phyloP scores from a whole-genome alignment of 1,140 invertebrate genomes.

The Amyelois transitella region DNA sequence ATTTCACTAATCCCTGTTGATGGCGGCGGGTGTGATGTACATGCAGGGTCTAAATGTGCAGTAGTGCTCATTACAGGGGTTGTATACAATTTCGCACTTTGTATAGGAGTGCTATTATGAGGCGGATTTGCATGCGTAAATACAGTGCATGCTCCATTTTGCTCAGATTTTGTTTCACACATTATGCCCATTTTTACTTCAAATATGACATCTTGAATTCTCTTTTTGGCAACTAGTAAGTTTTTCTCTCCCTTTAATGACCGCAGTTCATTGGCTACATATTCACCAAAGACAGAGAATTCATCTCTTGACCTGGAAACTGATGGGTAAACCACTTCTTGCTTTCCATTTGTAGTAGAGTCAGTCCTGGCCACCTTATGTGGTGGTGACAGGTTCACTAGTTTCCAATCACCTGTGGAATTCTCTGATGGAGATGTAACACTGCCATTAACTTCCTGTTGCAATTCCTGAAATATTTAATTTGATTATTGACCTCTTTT shows the following conservation, averaged over 20 bases:
- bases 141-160: constrained; percentile 36
- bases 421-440: constrained; percentile 21
- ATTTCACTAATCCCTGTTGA: constrained; percentile 59
- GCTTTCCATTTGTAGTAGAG: constrained; percentile 31
- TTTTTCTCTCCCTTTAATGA: constrained; percentile 65
- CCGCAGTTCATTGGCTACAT: constrained; percentile 59
- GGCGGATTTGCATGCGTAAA: constrained; percentile 36
- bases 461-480: constrained; percentile 37
- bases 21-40: constrained; percentile 42
- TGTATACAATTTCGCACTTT: constrained; percentile 51
- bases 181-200: constrained; percentile 69
- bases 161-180: constrained; percentile 41
- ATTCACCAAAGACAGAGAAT: constrained; percentile 64
- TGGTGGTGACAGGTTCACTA: constrained; percentile 40
- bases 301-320: constrained; percentile 45
- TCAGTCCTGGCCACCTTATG: constrained; percentile 50
- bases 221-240: constrained; percentile 60
- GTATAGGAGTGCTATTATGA: constrained; percentile 28
- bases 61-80: constrained; percentile 44
- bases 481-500: too few species aligned
- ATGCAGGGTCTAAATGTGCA: constrained; percentile 42
- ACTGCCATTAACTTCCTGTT: constrained; percentile 33
- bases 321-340: constrained; percentile 34
- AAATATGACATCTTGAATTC: constrained; percentile 68
- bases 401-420: constrained; percentile 34